Conservation (phyloP, 2,113 vertebrate genomes). For the Thalassoma bifasciatum region DNA sequence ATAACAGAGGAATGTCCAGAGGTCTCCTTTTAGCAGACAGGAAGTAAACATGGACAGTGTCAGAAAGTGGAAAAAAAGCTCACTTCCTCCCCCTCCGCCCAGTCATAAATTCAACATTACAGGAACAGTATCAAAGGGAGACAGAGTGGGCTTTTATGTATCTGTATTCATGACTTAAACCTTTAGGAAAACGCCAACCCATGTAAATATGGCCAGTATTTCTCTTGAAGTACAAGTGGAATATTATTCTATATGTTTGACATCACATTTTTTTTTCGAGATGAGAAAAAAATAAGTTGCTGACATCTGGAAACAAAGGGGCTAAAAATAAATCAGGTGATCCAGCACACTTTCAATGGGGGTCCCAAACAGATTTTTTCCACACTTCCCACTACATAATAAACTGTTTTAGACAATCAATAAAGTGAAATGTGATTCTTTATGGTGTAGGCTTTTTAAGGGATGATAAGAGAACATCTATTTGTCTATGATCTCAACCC, state of each 20-base stretch:
- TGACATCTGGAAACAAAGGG: too few species aligned
- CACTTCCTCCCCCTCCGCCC: background rate
- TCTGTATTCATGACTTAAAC: slow-evolving; percentile 24
- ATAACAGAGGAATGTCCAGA: slow-evolving; percentile 60
- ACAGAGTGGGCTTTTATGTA: slow-evolving; percentile 8
- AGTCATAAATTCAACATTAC: background rate
- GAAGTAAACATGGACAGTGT: slow-evolving; percentile 44
- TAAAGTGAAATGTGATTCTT: too few species aligned
- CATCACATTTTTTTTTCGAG: too few species aligned
- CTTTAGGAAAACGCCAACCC: background rate
- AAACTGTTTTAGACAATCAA: too few species aligned
- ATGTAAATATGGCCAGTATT: background rate
- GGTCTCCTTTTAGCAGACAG: slow-evolving; percentile 47
- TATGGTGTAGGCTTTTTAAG: too few species aligned
- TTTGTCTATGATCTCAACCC: too few species aligned
- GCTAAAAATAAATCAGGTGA: too few species aligned
- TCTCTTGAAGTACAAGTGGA: background rate
- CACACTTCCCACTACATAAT: too few species aligned
- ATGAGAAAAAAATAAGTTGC: too few species aligned
- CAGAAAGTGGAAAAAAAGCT: background rate
- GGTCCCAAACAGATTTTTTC: too few species aligned
- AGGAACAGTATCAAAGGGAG: slow-evolving; percentile 13
- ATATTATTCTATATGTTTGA: background rate
- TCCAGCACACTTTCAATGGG: too few species aligned
- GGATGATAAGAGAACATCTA: too few species aligned